These are phyloP conservation scores for Patella pellucida DNA, from an alignment of 2,888 invertebrate species.

Conservation along the genomic window DNA sequence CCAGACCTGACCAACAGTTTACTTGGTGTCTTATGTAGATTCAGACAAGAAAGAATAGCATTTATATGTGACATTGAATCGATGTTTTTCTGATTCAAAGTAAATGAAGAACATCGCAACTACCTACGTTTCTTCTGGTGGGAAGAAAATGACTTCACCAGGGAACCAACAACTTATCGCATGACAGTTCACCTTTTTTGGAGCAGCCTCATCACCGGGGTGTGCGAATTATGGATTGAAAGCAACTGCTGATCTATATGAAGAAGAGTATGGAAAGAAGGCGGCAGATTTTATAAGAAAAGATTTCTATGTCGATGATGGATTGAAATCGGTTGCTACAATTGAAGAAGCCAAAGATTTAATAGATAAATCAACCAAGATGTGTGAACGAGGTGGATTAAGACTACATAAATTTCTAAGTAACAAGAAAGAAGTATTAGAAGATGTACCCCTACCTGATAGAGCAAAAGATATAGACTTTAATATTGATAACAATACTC, in stretches of 20 bases:
- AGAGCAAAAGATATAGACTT: conserved; percentile 13
- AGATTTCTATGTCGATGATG: conserved; percentile 34
- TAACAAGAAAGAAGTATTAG: conserved; percentile 22
- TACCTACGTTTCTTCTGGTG: conserved; percentile 39
- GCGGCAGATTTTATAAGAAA: conserved; percentile 10
- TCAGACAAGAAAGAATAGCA: conserved; percentile 37
- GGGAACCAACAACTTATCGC: background rate
- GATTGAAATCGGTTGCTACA: conserved; percentile 28
- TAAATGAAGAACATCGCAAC: conserved; percentile 28
- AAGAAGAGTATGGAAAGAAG: conserved; percentile 1
- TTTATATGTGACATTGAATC: conserved; percentile 37
- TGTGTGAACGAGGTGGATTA: conserved; percentile 21
- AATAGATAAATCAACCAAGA: conserved; percentile 15
- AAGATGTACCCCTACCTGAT: conserved; percentile 19
- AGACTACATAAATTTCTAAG: conserved; percentile 23
- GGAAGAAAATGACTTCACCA: conserved; percentile 8
- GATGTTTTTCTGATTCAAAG: conserved; percentile 35
- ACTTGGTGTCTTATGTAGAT: conserved; percentile 39
- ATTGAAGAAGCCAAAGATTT: conserved; percentile 17
- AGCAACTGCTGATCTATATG: background rate
- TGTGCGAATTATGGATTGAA: conserved; percentile 14
- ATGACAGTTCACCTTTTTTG: conserved; percentile 19
- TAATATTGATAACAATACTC: conserved; percentile 15
- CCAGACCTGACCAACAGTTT: conserved; percentile 43
- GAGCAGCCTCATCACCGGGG: conserved; percentile 5